Conservation (phyloP, 2,797 vertebrate species). For the Myotis pilosus region DNA sequence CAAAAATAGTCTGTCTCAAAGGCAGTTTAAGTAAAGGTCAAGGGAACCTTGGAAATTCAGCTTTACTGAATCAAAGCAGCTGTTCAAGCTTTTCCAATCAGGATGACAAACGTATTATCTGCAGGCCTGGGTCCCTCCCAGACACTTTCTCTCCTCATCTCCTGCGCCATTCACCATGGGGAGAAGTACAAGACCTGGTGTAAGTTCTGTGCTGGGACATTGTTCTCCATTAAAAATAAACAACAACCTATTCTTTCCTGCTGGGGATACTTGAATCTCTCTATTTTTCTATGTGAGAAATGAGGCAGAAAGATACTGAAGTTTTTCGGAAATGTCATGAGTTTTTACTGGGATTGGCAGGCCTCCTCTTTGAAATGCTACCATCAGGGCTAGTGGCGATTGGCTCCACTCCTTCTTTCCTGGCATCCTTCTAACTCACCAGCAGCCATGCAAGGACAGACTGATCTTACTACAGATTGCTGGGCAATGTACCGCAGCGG, state of each 20-base stretch:
- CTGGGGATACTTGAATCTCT: constrained; percentile 42
- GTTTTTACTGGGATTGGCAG: constrained; percentile 63
- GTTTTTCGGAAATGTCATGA: constrained; percentile 64
- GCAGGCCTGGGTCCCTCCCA: not conserved
- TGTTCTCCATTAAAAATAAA: constrained; percentile 64
- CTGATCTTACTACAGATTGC: constrained; percentile 3
- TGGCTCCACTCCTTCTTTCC: not conserved
- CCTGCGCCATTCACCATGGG: not conserved
- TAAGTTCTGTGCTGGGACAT: not conserved
- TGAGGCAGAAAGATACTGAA: constrained; percentile 58
- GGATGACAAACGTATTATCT: constrained; percentile 62
- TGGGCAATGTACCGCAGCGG: not conserved
- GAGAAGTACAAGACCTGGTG: not conserved
- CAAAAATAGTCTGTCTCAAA: constrained; percentile 70
- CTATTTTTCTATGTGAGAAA: constrained; percentile 63
- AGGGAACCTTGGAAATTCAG: constrained; percentile 69
- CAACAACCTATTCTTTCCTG: constrained; percentile 48
- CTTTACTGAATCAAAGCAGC: constrained; percentile 72
- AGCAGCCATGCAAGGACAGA: constrained; percentile 3
- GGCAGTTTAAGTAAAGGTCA: constrained; percentile 73
- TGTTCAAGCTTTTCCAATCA: constrained; percentile 62
- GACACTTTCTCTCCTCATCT: constrained; percentile 66
- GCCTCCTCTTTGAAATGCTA: not conserved
- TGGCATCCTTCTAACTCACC: not conserved
- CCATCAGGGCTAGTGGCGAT: not conserved